These are phyloP conservation scores for Danio albolineatus DNA, from an alignment of 2,797 vertebrate species.

Conservation along the genomic window DNA sequence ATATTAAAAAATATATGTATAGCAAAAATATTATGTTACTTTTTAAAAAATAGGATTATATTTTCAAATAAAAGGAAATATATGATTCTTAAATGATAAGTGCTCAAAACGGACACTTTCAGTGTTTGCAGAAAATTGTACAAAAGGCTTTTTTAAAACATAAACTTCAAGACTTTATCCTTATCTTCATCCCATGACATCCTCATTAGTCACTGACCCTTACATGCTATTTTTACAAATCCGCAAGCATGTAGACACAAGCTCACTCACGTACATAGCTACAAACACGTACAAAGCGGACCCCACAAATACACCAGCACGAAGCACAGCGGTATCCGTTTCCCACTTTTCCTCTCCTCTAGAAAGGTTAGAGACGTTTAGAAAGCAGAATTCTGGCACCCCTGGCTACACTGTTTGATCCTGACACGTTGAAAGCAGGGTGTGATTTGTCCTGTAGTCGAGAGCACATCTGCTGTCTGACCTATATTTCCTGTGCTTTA, in stretches of 20 bases:
- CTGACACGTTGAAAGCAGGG: constrained; percentile 42
- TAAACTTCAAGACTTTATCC: not conserved
- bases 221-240: not conserved
- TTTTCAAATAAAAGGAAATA: not conserved
- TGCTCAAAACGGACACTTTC: not conserved
- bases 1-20: no score
- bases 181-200: not conserved
- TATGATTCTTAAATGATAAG: not conserved
- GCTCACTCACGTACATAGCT: constrained; percentile 6
- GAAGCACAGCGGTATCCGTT: not conserved
- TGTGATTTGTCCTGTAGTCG: constrained; percentile 57
- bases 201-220: not conserved
- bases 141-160: not conserved
- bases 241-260: not conserved
- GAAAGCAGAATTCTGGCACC: constrained; percentile 33
- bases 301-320: constrained; percentile 2
- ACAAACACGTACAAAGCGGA: constrained; percentile 2
- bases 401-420: constrained; percentile 48
- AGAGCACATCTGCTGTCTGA: constrained; percentile 65
- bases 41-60: not conserved
- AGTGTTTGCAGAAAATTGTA: not conserved
- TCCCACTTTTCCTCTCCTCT: constrained; percentile 40
- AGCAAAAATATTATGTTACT: no score
- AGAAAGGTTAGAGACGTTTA: constrained; percentile 43
- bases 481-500: constrained; percentile 63